A percentile compares a stretch with the other conserved stretches of the same genome.
phyloP scores from a whole-genome alignment of 2,888 invertebrate species.

The Diarsia dahlii region DNA sequence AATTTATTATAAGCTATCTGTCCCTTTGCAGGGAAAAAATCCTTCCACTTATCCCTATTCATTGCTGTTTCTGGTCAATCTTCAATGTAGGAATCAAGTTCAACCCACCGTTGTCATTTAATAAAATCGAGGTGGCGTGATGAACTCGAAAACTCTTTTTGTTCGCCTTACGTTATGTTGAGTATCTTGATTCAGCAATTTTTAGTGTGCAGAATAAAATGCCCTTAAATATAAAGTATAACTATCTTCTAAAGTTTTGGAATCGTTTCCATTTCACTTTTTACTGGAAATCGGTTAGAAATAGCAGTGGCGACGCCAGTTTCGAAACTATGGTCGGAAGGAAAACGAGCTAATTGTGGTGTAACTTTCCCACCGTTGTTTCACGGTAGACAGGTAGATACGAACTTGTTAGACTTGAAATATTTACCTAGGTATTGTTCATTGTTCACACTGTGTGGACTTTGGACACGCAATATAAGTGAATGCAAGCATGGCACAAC shows the following conservation, averaged over 20 bases:
- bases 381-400: not conserved
- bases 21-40: not conserved
- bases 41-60: not conserved
- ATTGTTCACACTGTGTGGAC: conserved; percentile 36
- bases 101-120: not conserved
- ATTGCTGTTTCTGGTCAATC: not conserved
- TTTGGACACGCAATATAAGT: conserved; percentile 8
- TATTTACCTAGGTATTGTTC: conserved; percentile 22
- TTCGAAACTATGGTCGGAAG: conserved; percentile 25
- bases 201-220: no score
- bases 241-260: not conserved
- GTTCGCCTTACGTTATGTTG: no score
- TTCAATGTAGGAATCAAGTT: not conserved
- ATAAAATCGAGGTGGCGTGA: not conserved
- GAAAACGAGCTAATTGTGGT: conserved; percentile 9
- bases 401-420: conserved; percentile 1
- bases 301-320: not conserved
- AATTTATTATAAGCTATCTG: not conserved
- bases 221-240: no score
- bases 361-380: conserved; percentile 51
- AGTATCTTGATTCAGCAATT: no score
- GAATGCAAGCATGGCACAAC: not conserved
- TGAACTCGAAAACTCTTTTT: conserved; percentile 74
- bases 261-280: not conserved
- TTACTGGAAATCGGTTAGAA: not conserved